A percentile compares a stretch with the other conserved stretches of the same genome.
These are phyloP conservation scores for Sinocyclocheilus anshuiensis DNA, from an alignment of 2,113 vertebrate genomes.

Conservation along the genomic window DNA sequence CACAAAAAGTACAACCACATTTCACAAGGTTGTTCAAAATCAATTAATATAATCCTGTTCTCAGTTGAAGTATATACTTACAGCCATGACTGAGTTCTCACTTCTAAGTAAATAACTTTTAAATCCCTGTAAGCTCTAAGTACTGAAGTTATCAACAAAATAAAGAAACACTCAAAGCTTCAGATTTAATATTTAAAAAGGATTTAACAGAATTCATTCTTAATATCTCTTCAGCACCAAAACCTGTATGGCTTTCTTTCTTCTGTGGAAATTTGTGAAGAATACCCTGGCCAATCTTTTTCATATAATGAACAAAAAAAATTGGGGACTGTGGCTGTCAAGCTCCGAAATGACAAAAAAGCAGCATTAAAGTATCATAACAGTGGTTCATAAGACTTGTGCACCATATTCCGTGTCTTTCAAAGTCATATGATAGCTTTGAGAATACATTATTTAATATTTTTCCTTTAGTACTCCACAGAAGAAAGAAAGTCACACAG, in stretches of 20 bases:
- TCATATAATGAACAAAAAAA: background rate
- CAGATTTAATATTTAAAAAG: background rate
- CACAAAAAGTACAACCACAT: background rate
- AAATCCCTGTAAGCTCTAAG: background rate
- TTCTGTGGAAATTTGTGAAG: background rate
- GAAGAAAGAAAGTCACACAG: background rate
- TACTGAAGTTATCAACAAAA: background rate
- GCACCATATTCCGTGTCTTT: background rate
- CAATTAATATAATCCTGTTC: background rate
- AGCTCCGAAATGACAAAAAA: background rate
- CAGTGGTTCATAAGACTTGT: background rate
- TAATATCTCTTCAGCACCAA: background rate
- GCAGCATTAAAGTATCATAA: background rate
- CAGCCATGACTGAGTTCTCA: background rate
- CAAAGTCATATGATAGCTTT: background rate
- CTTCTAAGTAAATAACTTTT: background rate
- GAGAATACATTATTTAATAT: background rate
- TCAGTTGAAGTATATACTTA: background rate
- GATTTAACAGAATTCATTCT: background rate
- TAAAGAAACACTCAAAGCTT: background rate
- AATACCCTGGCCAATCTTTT: background rate
- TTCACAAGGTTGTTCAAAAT: background rate
- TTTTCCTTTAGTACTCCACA: background rate
- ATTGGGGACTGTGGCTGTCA: background rate
- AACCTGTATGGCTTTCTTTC: background rate